Percentiles rank a stretch among this genome's conserved stretches.
These are phyloP conservation scores for Acanthopagrus latus DNA, from an alignment of 2,797 vertebrate species.

Conservation along the genomic window DNA sequence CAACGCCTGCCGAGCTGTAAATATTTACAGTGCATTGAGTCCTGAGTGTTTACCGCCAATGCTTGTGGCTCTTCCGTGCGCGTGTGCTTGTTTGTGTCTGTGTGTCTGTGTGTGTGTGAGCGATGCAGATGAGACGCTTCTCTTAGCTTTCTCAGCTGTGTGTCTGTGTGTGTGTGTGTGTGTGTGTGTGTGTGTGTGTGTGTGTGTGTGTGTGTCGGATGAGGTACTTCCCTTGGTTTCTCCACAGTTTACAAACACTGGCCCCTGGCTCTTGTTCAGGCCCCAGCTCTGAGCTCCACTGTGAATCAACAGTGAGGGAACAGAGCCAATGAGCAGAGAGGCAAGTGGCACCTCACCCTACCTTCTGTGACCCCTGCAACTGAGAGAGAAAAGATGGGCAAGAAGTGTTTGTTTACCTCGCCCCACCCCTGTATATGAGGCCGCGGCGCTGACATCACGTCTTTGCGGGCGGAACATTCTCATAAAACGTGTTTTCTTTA, in stretches of 20 bases:
- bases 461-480: conserved; percentile 56
- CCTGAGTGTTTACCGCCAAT: conserved; percentile 79
- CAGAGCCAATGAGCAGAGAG: conserved; percentile 7
- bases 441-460: conserved; percentile 55
- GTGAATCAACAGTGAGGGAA: conserved; percentile 51
- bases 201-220: conserved; percentile 57
- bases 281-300: conserved; percentile 17
- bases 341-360: neutral
- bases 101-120: conserved; percentile 20
- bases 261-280: conserved; percentile 61
- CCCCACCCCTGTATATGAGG: conserved; percentile 47
- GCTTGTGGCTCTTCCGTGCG: conserved; percentile 55
- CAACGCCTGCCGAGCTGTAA: conserved; percentile 72
- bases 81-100: conserved; percentile 21
- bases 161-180: conserved; percentile 45
- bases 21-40: conserved; percentile 84
- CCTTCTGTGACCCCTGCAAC: conserved; percentile 31
- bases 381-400: conserved; percentile 34
- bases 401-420: conserved; percentile 58
- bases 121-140: conserved; percentile 52
- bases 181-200: conserved; percentile 48
- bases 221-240: conserved; percentile 72
- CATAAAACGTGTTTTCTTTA: conserved; percentile 69
- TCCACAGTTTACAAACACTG: conserved; percentile 77
- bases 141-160: conserved; percentile 34